Evolutionary conservation across 2,113 vertebrate genomes (phyloP).

Genomic region (Trematomus loennbergii): DNA sequence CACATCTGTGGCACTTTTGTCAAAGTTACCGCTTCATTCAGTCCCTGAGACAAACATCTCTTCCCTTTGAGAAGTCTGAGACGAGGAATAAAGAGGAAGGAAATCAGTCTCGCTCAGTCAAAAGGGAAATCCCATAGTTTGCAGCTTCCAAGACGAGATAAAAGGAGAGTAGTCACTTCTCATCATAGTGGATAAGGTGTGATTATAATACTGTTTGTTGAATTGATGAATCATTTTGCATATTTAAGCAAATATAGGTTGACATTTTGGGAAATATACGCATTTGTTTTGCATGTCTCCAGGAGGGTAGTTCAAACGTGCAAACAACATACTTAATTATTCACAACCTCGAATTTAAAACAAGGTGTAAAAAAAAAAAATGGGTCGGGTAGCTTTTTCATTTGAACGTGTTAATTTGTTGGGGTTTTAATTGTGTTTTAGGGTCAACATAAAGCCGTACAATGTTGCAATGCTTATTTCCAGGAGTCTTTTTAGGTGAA

Average conservation of each 20-base stretch:
- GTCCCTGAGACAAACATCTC: conserved; percentile 12
- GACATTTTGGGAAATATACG: neutral
- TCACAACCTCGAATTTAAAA: neutral
- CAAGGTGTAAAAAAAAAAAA: no score
- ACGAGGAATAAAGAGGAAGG: neutral
- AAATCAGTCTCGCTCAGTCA: conserved; percentile 5
- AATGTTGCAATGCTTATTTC: neutral
- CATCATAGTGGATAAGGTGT: neutral
- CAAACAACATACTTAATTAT: neutral
- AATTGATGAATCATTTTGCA: neutral
- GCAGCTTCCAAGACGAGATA: conserved; percentile 8
- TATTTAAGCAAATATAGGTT: neutral
- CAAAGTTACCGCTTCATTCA: neutral
- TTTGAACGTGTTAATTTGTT: no score
- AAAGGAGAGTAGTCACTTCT: neutral
- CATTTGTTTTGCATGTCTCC: neutral
- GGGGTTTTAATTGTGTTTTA: no score
- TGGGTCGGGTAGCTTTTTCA: no score
- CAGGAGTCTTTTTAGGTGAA: neutral
- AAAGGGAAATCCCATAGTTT: conserved; percentile 28
- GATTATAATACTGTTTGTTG: neutral
- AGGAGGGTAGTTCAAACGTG: neutral
- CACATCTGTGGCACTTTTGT: conserved; percentile 3
- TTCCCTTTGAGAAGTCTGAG: conserved; percentile 25
- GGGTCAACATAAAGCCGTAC: neutral